A percentile compares a stretch with the other conserved stretches of the same genome.
These are phyloP conservation scores for Hipparchia semele DNA, from an alignment of 2,888 invertebrate species.

Conservation along the genomic window DNA sequence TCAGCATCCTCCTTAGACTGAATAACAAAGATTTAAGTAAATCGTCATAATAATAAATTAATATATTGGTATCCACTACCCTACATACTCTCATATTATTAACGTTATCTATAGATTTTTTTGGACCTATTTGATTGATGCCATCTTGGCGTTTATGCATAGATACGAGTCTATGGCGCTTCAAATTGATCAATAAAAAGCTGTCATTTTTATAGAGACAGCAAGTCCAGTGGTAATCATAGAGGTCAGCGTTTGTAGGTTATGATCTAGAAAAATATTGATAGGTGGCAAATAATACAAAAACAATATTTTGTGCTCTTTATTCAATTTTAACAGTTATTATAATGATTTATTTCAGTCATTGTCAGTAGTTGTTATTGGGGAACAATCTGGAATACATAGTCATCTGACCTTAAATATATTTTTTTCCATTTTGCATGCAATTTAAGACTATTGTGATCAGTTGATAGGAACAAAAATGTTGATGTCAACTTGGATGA, in stretches of 20 bases:
- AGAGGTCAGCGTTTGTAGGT: not conserved
- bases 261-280: not conserved
- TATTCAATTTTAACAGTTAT: conserved; percentile 82
- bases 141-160: too few relatives aligned
- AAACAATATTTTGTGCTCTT: conserved; percentile 76
- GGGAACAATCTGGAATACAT: conserved; percentile 44
- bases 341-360: conserved; percentile 80
- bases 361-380: conserved; percentile 62
- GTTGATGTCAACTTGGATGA: conserved; percentile 32
- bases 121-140: too few relatives aligned
- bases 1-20: too few relatives aligned
- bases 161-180: too few relatives aligned
- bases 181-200: too few relatives aligned
- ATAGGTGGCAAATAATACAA: conserved; percentile 54
- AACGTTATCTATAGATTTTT: too few relatives aligned
- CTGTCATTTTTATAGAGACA: too few relatives aligned
- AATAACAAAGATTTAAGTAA: too few relatives aligned
- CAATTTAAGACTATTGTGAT: conserved; percentile 38
- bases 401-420: conserved; percentile 44
- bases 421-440: conserved; percentile 42
- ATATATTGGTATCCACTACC: too few relatives aligned
- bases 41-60: too few relatives aligned
- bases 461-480: conserved; percentile 42
- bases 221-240: too few relatives aligned
- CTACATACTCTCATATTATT: too few relatives aligned